These are phyloP conservation scores for Limonius californicus DNA, from an alignment of 1,140 invertebrate species.

Conservation along the genomic window DNA sequence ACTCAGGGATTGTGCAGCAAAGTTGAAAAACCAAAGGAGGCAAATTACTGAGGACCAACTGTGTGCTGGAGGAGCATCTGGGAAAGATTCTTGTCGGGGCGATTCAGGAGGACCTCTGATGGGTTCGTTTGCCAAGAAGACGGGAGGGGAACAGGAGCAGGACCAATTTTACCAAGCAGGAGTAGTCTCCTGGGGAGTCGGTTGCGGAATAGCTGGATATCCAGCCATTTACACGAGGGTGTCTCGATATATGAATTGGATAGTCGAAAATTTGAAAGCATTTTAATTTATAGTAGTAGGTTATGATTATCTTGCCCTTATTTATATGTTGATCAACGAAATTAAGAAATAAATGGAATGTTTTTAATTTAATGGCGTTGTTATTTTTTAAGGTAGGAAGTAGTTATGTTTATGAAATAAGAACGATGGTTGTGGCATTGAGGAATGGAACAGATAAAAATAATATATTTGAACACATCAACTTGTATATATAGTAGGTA, in stretches of 20 bases:
- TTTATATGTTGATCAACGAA: too few species aligned
- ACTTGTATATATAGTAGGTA: too few species aligned
- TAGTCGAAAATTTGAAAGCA: background rate
- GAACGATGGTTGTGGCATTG: too few species aligned
- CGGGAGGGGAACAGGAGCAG: too few species aligned
- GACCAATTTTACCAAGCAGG: background rate
- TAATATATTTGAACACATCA: too few species aligned
- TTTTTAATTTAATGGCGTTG: too few species aligned
- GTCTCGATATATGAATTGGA: background rate
- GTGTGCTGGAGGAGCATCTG: conserved; percentile 55
- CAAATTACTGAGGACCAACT: conserved; percentile 50
- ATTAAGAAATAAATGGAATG: too few species aligned
- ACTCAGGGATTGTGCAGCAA: conserved; percentile 36
- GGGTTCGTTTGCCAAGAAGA: background rate
- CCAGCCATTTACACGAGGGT: background rate
- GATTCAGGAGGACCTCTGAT: conserved; percentile 7
- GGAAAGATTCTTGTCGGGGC: conserved; percentile 45
- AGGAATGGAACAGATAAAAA: too few species aligned
- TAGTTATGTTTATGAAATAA: too few species aligned
- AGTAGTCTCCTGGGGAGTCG: background rate
- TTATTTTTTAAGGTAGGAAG: too few species aligned
- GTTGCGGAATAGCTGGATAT: background rate
- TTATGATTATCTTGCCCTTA: too few species aligned
- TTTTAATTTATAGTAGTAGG: too few species aligned
- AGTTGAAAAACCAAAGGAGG: conserved; percentile 40